These are phyloP conservation scores for Homarus americanus DNA, from an alignment of 1,140 invertebrate species.

Conservation along the genomic window DNA sequence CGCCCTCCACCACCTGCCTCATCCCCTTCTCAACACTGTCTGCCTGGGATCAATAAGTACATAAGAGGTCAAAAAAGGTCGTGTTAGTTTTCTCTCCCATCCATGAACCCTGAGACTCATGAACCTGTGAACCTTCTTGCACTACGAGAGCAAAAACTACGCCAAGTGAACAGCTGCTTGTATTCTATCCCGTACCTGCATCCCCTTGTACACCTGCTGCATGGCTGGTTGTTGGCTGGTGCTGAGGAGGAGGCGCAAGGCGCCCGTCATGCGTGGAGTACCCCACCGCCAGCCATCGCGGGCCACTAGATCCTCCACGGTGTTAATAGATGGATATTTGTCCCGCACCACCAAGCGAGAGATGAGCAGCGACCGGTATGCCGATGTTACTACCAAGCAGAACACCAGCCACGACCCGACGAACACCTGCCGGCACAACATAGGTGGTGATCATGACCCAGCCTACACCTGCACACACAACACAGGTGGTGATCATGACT, in stretches of 20 bases:
- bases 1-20: background rate
- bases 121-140: background rate
- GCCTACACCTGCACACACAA: too few species aligned
- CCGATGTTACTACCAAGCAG: background rate
- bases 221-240: background rate
- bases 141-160: background rate
- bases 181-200: background rate
- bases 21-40: conserved; percentile 1
- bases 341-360: background rate
- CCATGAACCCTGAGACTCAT: background rate
- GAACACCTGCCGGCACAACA: background rate
- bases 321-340: background rate
- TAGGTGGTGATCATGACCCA: too few species aligned
- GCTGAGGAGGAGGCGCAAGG: background rate
- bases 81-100: background rate
- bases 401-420: background rate
- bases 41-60: too few species aligned
- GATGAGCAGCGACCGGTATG: background rate
- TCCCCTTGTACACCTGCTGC: background rate
- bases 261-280: background rate
- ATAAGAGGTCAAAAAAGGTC: background rate
- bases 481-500: too few species aligned
- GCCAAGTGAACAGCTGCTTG: background rate
- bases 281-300: background rate
- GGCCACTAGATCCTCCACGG: background rate